Evolutionary conservation across 2,888 invertebrate genomes (phyloP), one percentile per base, ranked within the genome.

Genomic region (Melieria crassipennis): DNA sequence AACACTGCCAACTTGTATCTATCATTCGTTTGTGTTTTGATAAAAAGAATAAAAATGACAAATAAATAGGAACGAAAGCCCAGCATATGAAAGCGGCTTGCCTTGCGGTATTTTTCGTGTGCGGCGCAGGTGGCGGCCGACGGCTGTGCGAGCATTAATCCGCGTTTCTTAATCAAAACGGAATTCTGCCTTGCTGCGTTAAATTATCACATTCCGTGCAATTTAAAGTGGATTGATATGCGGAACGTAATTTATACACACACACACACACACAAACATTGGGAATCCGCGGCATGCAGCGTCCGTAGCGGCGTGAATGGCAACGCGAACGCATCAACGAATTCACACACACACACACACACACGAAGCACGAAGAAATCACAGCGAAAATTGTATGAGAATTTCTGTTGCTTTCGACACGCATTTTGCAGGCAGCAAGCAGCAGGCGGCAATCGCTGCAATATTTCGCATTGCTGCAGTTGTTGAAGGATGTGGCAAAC

Each of bases 201-300:
- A 57, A 63, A 70, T 70, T 61, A 70, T 64, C 69, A 70, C 64
- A 70, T 70, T 58, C 60, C 69, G 64, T 63, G 61, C 43, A 70
- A 70, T 70, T 70, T 70, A 63, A 70, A 64, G 64, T 70, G 69
- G 57, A 70, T 64, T 70, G 69, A 70, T 65, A 70, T 70, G 69
- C 69, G 69, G 64, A 70, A 70, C 63, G 61, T 70, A 65, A 57
- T 65, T 70, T 70, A 56, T n/a, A 11, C 11, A 46, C 16, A 45
- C 63, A 9, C 48, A 42, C 7, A 42, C 42, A 58, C 4, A 42
- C 43, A 58, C 42, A 42, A 11, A 42, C 11, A 55, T 30, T 30
- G 30, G 1, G 30, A 3, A 30, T 1, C 30, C 30, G 30, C n/a
- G n/a, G n/a, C 30, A 30, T 30, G 30, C 30, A 30, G 30, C 30